These are phyloP conservation scores for Euproctis similis DNA, from an alignment of 2,888 invertebrate genomes.

Conservation along the genomic window DNA sequence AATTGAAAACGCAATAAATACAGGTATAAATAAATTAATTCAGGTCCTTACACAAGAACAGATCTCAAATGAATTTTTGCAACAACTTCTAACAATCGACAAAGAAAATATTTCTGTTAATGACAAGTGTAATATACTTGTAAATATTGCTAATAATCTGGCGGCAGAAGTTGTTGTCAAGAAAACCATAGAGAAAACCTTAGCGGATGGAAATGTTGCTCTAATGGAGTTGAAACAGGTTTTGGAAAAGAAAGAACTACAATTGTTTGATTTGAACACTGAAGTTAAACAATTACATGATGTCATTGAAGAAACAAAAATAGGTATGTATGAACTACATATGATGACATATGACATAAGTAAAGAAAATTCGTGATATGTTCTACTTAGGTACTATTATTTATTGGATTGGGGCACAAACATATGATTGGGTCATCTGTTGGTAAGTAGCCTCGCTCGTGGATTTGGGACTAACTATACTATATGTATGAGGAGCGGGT, in stretches of 20 bases:
- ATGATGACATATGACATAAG: no score
- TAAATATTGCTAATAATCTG: conserved; percentile 30
- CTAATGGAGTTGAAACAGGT: conserved; percentile 24
- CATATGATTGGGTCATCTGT: no score
- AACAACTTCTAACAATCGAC: conserved; percentile 12
- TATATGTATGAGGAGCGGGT: no score
- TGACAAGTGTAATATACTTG: conserved; percentile 27
- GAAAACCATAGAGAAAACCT: conserved; percentile 26
- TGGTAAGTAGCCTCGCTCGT: no score
- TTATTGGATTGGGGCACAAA: no score
- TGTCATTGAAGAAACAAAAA: conserved; percentile 26
- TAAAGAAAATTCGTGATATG: no score
- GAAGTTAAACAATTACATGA: conserved; percentile 33
- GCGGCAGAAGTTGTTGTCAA: conserved; percentile 26
- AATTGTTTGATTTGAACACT: conserved; percentile 25
- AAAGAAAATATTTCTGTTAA: conserved; percentile 5
- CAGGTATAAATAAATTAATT: conserved; percentile 27
- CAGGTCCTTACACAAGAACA: conserved; percentile 23
- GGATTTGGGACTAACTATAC: no score
- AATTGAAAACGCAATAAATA: conserved; percentile 20
- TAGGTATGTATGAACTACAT: conserved; percentile 35
- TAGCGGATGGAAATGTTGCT: conserved; percentile 26
- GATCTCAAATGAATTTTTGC: conserved; percentile 20
- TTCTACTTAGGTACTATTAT: no score
- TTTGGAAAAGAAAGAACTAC: conserved; percentile 29